Base-by-base conservation (phyloP, 2,113 vertebrate species). In the Gymnobelideus leadbeateri region DNA sequence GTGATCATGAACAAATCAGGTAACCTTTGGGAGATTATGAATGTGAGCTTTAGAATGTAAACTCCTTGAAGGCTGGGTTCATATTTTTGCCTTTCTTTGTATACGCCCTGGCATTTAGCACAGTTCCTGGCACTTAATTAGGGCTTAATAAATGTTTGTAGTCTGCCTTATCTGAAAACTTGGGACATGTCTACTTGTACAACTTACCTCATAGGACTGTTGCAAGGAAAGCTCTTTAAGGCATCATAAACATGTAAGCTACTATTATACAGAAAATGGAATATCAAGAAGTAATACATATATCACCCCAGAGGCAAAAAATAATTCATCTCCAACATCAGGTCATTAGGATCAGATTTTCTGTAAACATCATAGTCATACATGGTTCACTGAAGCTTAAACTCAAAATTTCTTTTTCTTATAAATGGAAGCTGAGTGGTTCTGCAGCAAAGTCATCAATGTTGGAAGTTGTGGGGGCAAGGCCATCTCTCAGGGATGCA, bases 331-430 rank as follows among this genome's bases (percentile, higher is more conserved):
- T 84, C 21, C n/a, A 8, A 84, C 19, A 84, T 84, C 68, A 84
- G 37, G 7, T 43, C 68, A 84, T 43, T 84, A 84, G 68, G 68
- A 84, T 43, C n/a, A 84, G 68, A 84, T 84, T 84, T n/a, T 84
- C 37, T 84, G 37, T 84, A 84, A 84, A 84, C 37, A 84, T 84
- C 7, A 16, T n/a, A 84, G 16, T 84, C 68, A n/a, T 8, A 84
- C 68, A 84, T 84, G n/a, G n/a, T 84, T 84, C 19, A 21, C 90
- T 91, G 90, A 95, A 92, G 46, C 16, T 91, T 14, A 93, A 93
- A 91, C 92, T 91, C 52, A 94, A 95, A 89, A 96, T 93, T 95
- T 96, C 92, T 89, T 96, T 92, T 91, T 91, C 50, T 26, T 93
- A 90, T 31, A 43, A 50, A 21, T 3, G 90, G 53, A 77, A 93